These are phyloP conservation scores for Melanotaenia trifasciata DNA, from an alignment of 2,797 vertebrate genomes.

Conservation along the genomic window DNA sequence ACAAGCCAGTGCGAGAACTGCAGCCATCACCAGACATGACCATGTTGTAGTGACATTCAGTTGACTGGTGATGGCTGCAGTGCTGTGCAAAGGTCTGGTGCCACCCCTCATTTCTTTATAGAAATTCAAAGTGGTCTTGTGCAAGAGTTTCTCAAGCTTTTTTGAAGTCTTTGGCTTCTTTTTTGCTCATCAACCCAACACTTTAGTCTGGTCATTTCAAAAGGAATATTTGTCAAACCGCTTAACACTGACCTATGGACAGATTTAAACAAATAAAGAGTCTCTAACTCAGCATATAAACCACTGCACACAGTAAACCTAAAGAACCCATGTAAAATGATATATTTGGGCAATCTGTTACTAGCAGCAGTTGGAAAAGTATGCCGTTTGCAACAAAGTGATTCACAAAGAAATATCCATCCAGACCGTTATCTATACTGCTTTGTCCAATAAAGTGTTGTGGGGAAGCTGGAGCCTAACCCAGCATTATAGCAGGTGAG, in stretches of 20 bases:
- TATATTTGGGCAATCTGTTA: neutral
- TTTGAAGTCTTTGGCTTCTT: no score
- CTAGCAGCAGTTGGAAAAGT: neutral
- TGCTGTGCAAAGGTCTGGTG: neutral
- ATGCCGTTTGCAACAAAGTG: neutral
- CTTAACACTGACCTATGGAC: neutral
- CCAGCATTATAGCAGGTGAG: no score
- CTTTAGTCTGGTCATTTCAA: no score
- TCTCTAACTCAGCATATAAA: neutral
- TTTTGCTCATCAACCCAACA: no score
- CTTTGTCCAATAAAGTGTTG: no score
- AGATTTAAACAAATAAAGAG: neutral
- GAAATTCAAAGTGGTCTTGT: no score
- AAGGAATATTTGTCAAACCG: no score
- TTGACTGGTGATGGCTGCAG: neutral
- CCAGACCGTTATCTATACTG: no score
- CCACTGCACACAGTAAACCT: neutral
- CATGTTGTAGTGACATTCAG: neutral
- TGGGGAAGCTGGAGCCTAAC: no score
- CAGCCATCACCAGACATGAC: neutral
- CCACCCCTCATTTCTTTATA: no score
- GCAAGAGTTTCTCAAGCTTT: no score
- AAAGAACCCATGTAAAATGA: no score
- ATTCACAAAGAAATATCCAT: neutral
- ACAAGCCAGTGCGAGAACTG: slow-evolving; percentile 12